Percentiles rank a stretch among this genome's conserved stretches.
phyloP scores from a whole-genome alignment of 37 sponge, comb jelly and placozoan species.

The Beroe forskalii region DNA sequence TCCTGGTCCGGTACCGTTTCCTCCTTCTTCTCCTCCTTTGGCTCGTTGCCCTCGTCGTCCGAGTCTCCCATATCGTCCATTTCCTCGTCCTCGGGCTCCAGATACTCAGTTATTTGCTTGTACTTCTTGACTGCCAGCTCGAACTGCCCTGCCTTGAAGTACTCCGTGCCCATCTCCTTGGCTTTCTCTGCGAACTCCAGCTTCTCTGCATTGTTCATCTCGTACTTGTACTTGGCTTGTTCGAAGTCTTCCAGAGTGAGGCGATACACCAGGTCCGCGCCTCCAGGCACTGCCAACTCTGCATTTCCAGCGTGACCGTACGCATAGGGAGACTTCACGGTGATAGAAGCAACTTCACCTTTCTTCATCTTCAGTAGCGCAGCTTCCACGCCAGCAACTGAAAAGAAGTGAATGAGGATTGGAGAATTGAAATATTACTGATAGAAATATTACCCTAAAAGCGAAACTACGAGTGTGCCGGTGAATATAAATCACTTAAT shows the following conservation, averaged over 20 bases:
- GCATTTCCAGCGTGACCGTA: slow-evolving; percentile 71
- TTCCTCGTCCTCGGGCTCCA: slow-evolving; percentile 67
- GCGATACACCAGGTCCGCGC: slow-evolving; percentile 16
- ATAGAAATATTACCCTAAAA: too few species aligned
- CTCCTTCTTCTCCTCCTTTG: slow-evolving; percentile 68
- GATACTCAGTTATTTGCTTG: slow-evolving; percentile 70
- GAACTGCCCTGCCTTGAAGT: slow-evolving; percentile 77
- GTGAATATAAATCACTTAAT: too few species aligned
- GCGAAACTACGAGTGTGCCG: too few species aligned
- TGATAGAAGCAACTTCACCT: slow-evolving; percentile 68
- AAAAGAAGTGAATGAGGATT: too few species aligned
- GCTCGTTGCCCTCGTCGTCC: slow-evolving; percentile 69
- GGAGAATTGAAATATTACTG: not conserved
- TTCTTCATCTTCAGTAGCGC: slow-evolving; percentile 85
- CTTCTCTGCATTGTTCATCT: slow-evolving; percentile 69
- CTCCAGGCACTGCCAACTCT: slow-evolving; percentile 50
- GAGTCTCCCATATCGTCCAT: slow-evolving; percentile 32
- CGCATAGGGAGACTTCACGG: slow-evolving; percentile 77
- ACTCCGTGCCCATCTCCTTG: slow-evolving; percentile 84
- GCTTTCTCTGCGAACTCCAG: slow-evolving; percentile 70
- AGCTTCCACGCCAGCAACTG: slow-evolving; percentile 71
- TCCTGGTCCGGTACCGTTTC: slow-evolving; percentile 70
- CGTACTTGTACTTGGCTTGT: slow-evolving; percentile 55
- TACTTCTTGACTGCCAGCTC: slow-evolving; percentile 81
- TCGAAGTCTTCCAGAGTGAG: slow-evolving; percentile 51